Percentiles rank a stretch among this genome's conserved stretches.
Evolutionary conservation across 2,797 vertebrate species (phyloP).

Genomic region (Petrocephalus sullivani): DNA sequence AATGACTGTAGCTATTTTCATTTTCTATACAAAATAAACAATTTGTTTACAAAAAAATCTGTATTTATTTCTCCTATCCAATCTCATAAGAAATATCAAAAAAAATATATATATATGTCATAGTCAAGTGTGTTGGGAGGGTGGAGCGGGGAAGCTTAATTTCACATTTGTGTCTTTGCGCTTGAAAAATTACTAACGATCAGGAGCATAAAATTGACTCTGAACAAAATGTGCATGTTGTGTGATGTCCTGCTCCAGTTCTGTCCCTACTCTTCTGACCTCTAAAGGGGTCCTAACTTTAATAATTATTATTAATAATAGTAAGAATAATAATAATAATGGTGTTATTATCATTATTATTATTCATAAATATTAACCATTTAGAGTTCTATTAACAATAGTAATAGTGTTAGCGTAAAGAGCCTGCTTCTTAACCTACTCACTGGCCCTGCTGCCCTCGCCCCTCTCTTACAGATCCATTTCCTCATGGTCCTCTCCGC

Average conservation of each 20-base stretch:
- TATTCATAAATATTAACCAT: not conserved
- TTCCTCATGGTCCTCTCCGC: conserved; percentile 98
- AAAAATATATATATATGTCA: not conserved
- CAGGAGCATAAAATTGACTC: not conserved
- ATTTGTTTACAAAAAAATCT: conserved; percentile 33
- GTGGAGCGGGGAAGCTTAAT: not conserved
- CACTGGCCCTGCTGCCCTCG: conserved; percentile 42
- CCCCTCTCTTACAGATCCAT: conserved; percentile 86
- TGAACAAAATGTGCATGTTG: conserved; percentile 6
- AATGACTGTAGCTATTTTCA: conserved; percentile 45
- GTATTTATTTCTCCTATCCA: not conserved
- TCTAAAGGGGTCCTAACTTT: not conserved
- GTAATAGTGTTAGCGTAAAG: not conserved
- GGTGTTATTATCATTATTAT: not conserved
- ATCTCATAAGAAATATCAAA: not conserved
- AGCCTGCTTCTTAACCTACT: conserved; percentile 73
- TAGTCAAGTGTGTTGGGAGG: not conserved
- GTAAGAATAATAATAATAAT: not conserved
- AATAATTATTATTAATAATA: not conserved
- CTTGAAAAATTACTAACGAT: conserved; percentile 10
- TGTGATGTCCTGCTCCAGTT: not conserved
- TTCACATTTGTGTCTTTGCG: not conserved
- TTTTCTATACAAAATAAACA: conserved; percentile 52
- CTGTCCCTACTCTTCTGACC: not conserved
- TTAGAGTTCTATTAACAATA: not conserved